Base-by-base conservation (phyloP, 2,113 vertebrate species). In the Struthio camelus region DNA sequence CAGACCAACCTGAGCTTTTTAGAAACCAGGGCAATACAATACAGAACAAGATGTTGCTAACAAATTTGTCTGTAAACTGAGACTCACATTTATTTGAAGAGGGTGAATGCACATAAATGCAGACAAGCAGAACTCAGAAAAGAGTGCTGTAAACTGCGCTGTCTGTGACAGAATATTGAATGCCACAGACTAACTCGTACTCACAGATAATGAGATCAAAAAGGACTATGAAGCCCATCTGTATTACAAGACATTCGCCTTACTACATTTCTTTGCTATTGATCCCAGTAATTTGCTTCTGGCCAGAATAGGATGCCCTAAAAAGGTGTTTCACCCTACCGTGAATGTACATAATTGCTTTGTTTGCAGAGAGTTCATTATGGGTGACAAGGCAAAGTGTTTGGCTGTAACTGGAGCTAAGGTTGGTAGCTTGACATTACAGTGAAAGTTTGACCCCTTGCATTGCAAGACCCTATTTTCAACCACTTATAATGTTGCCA, bases 381-480 rank as follows among this genome's bases (percentile, higher is more conserved):
- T 1, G 6, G 36, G 34, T 50, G 42, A 64, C 0, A 1, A 85
- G 28, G 10, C 7, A 73, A 59, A 44, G 36, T 66, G 53, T 5
- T 79, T 56, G 66, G 18, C 24, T 75, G 50, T 65, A 10, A 20
- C 16, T 62, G 38, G 19, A 85, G 34, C 23, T n/a, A 70, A 10
- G 36, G 34, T 16, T 0, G 0, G 36, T 58, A 50, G 9, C 40
- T 80, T 59, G 19, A 62, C 38, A 17, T 4, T 38, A 22, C 59
- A 73, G 8, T 17, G n/a, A 71, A 72, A 76, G 4, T 14, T 16
- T 50, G 30, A 71, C 87, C 42, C 16, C 34, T 85, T n/a, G 34
- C 38, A 19, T 28, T 91, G 40, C 53, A 59, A 71, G 79, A 85
- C 54, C 64, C 71, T 91, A 5, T 88, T 96, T 94, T 91, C 75